phyloP scores from a whole-genome alignment of 2,888 invertebrate genomes.

The Entomobrya proxima region DNA sequence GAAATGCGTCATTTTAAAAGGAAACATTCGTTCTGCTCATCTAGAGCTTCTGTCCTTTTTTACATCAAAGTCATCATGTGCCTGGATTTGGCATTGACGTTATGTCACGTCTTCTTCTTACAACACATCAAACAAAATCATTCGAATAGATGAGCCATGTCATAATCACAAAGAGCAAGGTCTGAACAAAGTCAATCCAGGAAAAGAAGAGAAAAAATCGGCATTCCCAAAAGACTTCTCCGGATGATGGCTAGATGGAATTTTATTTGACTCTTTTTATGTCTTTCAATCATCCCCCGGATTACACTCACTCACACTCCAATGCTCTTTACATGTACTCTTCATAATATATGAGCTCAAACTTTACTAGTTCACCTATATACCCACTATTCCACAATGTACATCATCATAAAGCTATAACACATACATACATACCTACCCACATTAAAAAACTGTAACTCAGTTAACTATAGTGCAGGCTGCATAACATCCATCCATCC shows the following conservation, averaged over 20 bases:
- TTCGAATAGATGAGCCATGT: neutral
- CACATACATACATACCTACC: conserved; percentile 13
- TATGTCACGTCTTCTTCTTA: no score
- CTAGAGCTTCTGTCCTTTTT: no score
- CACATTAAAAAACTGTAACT: conserved; percentile 19
- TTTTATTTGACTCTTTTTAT: conserved; percentile 16
- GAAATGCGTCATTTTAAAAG: no score
- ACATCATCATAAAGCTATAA: no score
- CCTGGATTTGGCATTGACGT: no score
- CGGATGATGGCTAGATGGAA: conserved; percentile 17
- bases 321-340: neutral
- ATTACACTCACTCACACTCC: neutral
- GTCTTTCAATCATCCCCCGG: conserved; percentile 8
- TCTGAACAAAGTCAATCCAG: neutral
- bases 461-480: neutral
- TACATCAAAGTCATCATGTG: no score
- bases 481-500: neutral
- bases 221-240: conserved; percentile 4
- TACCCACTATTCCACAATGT: conserved; percentile 56
- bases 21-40: no score
- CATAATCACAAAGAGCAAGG: neutral
- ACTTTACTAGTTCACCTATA: conserved; percentile 65
- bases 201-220: neutral
- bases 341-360: neutral
- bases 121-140: neutral